Percentiles rank a stretch among this genome's conserved stretches.
phyloP scores from a whole-genome alignment of 2,888 invertebrate species.

The Odontocolon sp. region DNA sequence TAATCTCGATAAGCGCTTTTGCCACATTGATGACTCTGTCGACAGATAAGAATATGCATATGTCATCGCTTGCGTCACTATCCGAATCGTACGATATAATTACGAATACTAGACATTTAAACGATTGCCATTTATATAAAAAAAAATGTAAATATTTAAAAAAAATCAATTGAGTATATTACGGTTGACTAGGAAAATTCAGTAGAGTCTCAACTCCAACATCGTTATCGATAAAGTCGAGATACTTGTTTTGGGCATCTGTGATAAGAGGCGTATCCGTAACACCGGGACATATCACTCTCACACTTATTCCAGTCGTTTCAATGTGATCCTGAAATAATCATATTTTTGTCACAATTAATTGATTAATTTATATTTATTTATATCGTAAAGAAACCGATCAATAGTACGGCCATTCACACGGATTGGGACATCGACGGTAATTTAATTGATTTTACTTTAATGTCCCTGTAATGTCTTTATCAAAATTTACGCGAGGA shows the following conservation, averaged over 20 bases:
- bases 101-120: no score
- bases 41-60: slow-evolving; percentile 21
- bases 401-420: no score
- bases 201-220: slow-evolving; percentile 61
- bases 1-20: slow-evolving; percentile 67
- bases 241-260: slow-evolving; percentile 59
- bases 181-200: slow-evolving; percentile 71
- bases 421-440: no score
- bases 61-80: no score
- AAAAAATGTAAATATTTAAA: not conserved
- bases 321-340: slow-evolving; percentile 58
- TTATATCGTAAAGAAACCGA: no score
- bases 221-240: slow-evolving; percentile 68
- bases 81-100: no score
- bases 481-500: no score
- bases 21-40: slow-evolving; percentile 70
- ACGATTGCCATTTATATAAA: not conserved
- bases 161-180: not conserved
- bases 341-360: no score
- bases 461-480: no score
- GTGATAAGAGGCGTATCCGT: slow-evolving; percentile 71
- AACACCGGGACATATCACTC: slow-evolving; percentile 77
- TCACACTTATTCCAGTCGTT: slow-evolving; percentile 74
- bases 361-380: no score
- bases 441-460: no score